Evolutionary conservation across 2,113 vertebrate species (phyloP).

Genomic region (Lamprotornis superbus): DNA sequence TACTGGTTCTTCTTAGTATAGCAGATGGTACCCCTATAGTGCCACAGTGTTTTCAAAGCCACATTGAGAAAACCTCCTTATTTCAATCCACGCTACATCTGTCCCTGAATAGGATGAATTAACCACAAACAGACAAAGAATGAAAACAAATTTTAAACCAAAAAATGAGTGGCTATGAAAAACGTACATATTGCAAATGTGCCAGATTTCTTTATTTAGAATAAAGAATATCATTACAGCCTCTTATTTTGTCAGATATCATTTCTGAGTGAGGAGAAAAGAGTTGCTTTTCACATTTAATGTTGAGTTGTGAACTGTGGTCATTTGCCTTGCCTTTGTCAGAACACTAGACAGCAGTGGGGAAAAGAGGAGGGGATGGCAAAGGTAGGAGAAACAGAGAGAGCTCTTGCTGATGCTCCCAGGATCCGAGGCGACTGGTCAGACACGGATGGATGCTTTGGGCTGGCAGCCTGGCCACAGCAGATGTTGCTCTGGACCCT

Average conservation of each 20-base stretch:
- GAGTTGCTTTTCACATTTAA: background rate
- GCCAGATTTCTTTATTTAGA: background rate
- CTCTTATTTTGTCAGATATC: background rate
- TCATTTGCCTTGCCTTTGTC: background rate
- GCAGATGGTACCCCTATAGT: background rate
- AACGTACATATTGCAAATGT: accelerated
- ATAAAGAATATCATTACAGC: background rate
- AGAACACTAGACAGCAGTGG: background rate
- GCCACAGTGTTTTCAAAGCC: constrained; percentile 16
- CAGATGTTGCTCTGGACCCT: constrained; percentile 47
- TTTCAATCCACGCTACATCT: background rate
- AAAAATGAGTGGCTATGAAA: background rate
- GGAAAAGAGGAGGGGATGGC: background rate
- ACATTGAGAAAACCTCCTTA: background rate
- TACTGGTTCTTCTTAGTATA: background rate
- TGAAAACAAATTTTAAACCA: background rate
- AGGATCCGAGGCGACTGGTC: background rate
- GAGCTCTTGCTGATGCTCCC: background rate
- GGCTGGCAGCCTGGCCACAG: constrained; percentile 10
- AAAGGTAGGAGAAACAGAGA: background rate
- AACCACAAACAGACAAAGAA: background rate
- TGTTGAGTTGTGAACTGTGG: background rate
- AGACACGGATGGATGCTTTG: background rate
- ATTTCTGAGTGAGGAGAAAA: background rate
- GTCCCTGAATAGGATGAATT: constrained; percentile 8